Base-by-base conservation (phyloP, 2,888 invertebrate genomes). In the Calameuta pallipes region DNA sequence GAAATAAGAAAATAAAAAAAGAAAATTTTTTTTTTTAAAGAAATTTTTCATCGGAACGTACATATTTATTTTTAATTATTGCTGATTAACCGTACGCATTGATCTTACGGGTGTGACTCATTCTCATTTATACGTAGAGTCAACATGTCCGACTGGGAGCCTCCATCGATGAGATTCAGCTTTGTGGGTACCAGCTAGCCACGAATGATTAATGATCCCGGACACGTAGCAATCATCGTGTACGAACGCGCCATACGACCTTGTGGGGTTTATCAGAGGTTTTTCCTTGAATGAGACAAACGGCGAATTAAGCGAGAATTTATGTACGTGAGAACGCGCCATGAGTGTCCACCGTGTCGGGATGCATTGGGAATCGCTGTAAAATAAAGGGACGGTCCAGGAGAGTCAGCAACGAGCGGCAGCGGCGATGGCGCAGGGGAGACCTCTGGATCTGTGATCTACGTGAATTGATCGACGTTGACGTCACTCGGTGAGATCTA, bases 171-270 rank as follows among this genome's bases (percentile, higher is more conserved):
- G 73, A 77, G 68, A 75, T 70, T 36, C 69, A 35, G 76, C 68
- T 73, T 74, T 74, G 74, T 37, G 77, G 37, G 75, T 74, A n/a
- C 75, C 41, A 34, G 77, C 68, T 33, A 35, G 69, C 36, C 34
- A 12, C 75, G 69, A 71, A 79, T 85, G 83, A 85, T 85, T 86
- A 86, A 85, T 81, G 81, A 85, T 81, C 79, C 83, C 74, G 37
- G 74, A 74, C 74, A 82, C 82, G 83, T 85, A 79, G 76, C 78
- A 56, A 76, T 75, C 41, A 31, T 33, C 77, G 77, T 30, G 68
- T 12, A 35, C 34, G 23, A 73, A 73, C 30, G 74, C 76, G 41
- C 78, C 76, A 73, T 68, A 68, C 80, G 81, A 82, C 81, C 84
- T 82, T 82, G 85, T 71, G 77, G 76, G 36, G 78, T 77, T 84